phyloP scores from a whole-genome alignment of 2,113 vertebrate genomes.

The Vireo altiloquus region DNA sequence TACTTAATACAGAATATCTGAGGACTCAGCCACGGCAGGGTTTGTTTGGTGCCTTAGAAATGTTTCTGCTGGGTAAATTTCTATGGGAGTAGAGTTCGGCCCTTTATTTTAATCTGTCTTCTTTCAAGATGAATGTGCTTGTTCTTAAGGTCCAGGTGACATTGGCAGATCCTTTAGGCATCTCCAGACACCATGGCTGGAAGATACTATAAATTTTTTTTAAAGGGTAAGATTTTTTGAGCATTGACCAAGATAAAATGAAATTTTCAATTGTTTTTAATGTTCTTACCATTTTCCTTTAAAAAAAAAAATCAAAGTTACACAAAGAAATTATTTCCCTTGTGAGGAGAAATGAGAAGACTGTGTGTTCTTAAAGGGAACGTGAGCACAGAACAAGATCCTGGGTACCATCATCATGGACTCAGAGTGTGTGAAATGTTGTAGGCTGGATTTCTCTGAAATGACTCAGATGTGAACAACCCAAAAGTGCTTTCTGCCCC shows the following conservation, averaged over 20 bases:
- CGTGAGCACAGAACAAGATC: background rate
- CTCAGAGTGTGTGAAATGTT: background rate
- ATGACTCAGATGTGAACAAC: background rate
- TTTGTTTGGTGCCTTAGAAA: constrained; percentile 56
- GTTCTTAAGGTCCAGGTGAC: constrained; percentile 36
- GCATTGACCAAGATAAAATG: background rate
- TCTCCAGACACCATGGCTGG: background rate
- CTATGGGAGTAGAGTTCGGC: background rate
- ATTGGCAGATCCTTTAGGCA: background rate
- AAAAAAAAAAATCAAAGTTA: background rate
- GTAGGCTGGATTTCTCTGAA: background rate
- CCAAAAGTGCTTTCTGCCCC: background rate
- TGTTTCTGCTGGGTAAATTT: constrained; percentile 41
- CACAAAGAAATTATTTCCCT: background rate
- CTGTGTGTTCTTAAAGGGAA: background rate
- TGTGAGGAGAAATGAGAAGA: background rate
- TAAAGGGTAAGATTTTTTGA: background rate
- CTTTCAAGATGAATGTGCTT: constrained; percentile 41
- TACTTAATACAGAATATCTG: constrained; percentile 69
- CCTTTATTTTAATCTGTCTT: constrained; percentile 41
- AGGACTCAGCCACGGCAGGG: constrained; percentile 47
- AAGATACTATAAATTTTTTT: background rate
- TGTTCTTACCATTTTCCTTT: background rate
- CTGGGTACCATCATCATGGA: background rate
- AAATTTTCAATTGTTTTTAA: background rate